phyloP scores from a whole-genome alignment of 2,113 vertebrate species.

The Cyanoramphus novaezelandiae region DNA sequence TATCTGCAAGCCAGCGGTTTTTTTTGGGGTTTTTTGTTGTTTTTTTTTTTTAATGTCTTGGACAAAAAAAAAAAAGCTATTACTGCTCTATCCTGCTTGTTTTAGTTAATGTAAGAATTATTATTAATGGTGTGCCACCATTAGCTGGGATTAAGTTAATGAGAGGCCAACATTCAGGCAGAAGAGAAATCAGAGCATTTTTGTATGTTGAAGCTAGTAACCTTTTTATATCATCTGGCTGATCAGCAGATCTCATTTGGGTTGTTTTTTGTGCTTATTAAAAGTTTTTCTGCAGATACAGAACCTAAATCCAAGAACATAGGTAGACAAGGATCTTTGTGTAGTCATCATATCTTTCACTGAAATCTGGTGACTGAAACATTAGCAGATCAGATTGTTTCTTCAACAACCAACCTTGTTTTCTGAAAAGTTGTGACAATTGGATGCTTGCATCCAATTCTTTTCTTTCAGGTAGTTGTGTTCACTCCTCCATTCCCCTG shows the following conservation, averaged over 20 bases:
- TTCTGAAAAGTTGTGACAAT: neutral
- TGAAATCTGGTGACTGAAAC: neutral
- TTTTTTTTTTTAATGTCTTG: neutral
- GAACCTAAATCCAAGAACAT: neutral
- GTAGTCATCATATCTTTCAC: neutral
- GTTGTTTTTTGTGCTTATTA: neutral
- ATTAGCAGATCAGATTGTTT: neutral
- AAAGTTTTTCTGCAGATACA: neutral
- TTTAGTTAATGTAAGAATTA: neutral
- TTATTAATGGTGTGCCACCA: neutral
- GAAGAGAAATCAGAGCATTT: neutral
- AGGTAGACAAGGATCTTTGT: neutral
- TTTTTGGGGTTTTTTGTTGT: too few relatives aligned
- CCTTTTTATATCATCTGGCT: neutral
- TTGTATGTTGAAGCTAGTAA: rapidly evolving
- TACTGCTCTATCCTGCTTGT: neutral
- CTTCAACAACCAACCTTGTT: neutral
- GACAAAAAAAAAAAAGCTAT: neutral
- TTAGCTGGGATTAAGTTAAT: neutral
- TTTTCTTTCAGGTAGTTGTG: neutral
- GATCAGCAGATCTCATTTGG: neutral
- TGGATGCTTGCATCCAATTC: neutral
- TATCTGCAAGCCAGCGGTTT: neutral
- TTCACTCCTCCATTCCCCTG: rapidly evolving
- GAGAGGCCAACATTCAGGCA: neutral